A percentile compares a stretch with the other conserved stretches of the same genome.
These are phyloP conservation scores for Autographa pulchrina DNA, from an alignment of 2,888 invertebrate species.

Conservation along the genomic window DNA sequence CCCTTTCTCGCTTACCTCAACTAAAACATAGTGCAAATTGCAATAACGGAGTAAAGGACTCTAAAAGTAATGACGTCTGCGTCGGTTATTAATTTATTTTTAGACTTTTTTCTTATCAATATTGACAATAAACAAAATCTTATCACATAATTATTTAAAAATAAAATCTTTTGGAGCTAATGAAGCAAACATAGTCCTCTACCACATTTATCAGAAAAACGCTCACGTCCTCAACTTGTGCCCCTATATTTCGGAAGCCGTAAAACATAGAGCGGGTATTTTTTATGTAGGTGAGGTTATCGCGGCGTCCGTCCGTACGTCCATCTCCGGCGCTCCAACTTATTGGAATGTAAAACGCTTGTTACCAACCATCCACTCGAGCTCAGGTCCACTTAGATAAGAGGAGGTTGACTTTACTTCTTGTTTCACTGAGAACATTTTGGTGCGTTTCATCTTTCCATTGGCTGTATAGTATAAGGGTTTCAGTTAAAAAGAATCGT, in stretches of 20 bases:
- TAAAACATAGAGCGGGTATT: constrained; percentile 50
- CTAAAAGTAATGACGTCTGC: too few relatives aligned
- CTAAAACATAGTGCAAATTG: too few relatives aligned
- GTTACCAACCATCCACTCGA: not conserved
- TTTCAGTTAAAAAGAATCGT: too few relatives aligned
- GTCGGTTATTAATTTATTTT: too few relatives aligned
- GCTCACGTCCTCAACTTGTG: not conserved
- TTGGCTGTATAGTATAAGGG: too few relatives aligned
- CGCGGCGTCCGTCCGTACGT: constrained; percentile 35
- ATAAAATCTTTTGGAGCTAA: too few relatives aligned
- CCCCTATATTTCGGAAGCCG: constrained; percentile 31
- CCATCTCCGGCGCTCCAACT: constrained; percentile 21
- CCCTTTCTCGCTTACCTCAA: too few relatives aligned
- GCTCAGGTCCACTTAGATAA: not conserved
- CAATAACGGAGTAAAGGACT: too few relatives aligned
- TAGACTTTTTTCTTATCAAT: too few relatives aligned
- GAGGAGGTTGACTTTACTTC: not conserved
- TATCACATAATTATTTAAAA: too few relatives aligned
- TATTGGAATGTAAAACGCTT: constrained; percentile 18
- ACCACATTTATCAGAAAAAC: not conserved
- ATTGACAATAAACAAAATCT: too few relatives aligned
- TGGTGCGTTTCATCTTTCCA: too few relatives aligned
- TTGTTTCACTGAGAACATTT: not conserved
- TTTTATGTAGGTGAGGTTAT: constrained; percentile 59
- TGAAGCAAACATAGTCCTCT: not conserved